These are phyloP conservation scores for Hydropsyche betteni DNA, from an alignment of 2,888 invertebrate genomes.

Conservation along the genomic window DNA sequence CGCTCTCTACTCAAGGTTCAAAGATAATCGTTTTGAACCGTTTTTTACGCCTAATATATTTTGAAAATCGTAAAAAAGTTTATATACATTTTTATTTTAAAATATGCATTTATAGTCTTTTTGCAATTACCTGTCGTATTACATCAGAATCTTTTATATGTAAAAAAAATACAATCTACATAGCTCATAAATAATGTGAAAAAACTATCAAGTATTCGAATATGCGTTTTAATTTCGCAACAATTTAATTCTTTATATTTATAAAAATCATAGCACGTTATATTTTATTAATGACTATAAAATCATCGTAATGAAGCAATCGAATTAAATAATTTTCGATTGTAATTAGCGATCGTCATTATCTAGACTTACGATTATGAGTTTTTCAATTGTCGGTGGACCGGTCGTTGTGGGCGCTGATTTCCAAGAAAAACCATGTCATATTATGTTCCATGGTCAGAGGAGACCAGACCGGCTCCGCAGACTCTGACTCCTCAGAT, in stretches of 20 bases:
- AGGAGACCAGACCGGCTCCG: background rate
- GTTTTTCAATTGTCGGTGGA: background rate
- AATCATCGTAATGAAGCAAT: background rate
- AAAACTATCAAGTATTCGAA: too few relatives aligned
- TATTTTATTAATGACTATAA: too few relatives aligned
- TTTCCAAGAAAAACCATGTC: slow-evolving; percentile 26
- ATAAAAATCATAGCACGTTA: too few relatives aligned
- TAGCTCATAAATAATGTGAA: too few relatives aligned
- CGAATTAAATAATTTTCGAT: background rate
- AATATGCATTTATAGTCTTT: too few relatives aligned
- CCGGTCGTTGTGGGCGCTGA: slow-evolving; percentile 1
- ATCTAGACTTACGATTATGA: too few relatives aligned
- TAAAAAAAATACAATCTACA: too few relatives aligned
- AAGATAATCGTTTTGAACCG: slow-evolving; percentile 12
- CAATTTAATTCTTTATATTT: too few relatives aligned
- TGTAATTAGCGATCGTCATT: too few relatives aligned
- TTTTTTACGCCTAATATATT: slow-evolving; percentile 15
- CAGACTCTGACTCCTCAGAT: background rate
- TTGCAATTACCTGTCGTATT: too few relatives aligned
- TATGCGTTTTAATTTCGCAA: too few relatives aligned
- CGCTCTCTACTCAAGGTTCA: slow-evolving; percentile 19
- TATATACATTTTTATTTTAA: background rate
- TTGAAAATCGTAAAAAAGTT: background rate
- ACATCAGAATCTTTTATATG: too few relatives aligned
- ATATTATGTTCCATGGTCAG: background rate